phyloP scores from a whole-genome alignment of 2,113 vertebrate genomes.

The Pelmatolapia mariae region DNA sequence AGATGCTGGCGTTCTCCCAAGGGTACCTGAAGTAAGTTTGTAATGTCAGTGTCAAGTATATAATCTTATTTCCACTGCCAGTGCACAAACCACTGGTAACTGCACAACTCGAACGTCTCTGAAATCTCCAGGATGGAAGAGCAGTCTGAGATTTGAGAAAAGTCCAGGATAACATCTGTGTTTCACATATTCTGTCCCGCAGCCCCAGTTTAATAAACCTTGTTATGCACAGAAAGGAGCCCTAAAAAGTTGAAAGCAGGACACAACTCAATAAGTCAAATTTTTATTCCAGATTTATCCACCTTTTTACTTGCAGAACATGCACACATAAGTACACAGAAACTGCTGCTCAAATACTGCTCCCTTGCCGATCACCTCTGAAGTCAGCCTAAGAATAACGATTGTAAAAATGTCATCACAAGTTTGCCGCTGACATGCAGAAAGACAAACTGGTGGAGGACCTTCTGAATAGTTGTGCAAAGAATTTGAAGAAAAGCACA shows the following conservation, averaged over 20 bases:
- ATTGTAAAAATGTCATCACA: constrained; percentile 34
- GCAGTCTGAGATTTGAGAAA: not conserved
- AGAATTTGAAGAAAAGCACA: not conserved
- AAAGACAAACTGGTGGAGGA: not conserved
- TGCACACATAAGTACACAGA: not conserved
- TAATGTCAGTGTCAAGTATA: not conserved
- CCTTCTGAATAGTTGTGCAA: not conserved
- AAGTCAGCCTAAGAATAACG: constrained; percentile 28
- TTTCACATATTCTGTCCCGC: constrained; percentile 29
- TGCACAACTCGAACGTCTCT: not conserved
- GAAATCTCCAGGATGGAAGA: not conserved
- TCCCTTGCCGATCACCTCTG: constrained; percentile 10
- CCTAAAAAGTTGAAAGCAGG: constrained; percentile 9
- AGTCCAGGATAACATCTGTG: constrained; percentile 34
- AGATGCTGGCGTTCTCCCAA: not conserved
- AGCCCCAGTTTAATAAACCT: constrained; percentile 50
- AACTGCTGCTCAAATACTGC: not conserved
- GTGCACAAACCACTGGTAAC: not conserved
- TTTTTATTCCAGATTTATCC: not conserved
- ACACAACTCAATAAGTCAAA: constrained; percentile 2
- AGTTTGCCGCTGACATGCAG: not conserved
- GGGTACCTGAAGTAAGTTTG: not conserved
- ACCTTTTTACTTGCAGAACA: not conserved
- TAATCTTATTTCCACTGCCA: not conserved
- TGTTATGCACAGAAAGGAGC: not conserved